These are phyloP conservation scores for Ischnura elegans DNA, from an alignment of 2,888 invertebrate species.

Conservation along the genomic window DNA sequence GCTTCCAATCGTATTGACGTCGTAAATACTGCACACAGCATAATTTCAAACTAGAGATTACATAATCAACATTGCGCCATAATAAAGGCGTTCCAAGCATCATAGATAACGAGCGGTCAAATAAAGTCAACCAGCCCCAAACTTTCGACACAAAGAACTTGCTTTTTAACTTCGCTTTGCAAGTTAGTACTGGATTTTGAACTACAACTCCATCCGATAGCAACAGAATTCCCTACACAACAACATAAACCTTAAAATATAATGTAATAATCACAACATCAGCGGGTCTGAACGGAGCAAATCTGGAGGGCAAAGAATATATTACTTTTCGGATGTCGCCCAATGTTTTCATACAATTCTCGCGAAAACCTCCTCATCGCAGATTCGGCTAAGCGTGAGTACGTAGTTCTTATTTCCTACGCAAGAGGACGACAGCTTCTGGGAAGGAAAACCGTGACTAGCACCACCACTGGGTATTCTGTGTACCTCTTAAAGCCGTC, in stretches of 20 bases:
- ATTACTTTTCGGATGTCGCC: not conserved
- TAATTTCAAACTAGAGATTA: not conserved
- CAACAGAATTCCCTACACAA: too few relatives aligned
- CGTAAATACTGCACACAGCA: not conserved
- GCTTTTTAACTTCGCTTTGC: not conserved
- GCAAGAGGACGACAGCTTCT: not conserved
- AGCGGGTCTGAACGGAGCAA: too few relatives aligned
- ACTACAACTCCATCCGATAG: too few relatives aligned
- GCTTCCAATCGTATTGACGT: not conserved
- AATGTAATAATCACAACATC: too few relatives aligned
- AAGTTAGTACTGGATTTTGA: not conserved
- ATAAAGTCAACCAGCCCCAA: not conserved
- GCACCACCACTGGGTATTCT: not conserved
- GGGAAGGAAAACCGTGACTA: not conserved
- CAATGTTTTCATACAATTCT: not conserved
- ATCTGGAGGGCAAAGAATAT: too few relatives aligned
- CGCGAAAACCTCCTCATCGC: not conserved
- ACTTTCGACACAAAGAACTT: not conserved
- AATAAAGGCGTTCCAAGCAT: constrained; percentile 48
- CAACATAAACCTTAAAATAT: too few relatives aligned
- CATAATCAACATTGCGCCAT: constrained; percentile 39
- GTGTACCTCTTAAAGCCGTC: not conserved
- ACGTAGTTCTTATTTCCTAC: not conserved
- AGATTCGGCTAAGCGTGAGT: not conserved
- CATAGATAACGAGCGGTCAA: not conserved